phyloP scores from a whole-genome alignment of 1,140 invertebrate genomes.

The Hylaeus anthracinus region DNA sequence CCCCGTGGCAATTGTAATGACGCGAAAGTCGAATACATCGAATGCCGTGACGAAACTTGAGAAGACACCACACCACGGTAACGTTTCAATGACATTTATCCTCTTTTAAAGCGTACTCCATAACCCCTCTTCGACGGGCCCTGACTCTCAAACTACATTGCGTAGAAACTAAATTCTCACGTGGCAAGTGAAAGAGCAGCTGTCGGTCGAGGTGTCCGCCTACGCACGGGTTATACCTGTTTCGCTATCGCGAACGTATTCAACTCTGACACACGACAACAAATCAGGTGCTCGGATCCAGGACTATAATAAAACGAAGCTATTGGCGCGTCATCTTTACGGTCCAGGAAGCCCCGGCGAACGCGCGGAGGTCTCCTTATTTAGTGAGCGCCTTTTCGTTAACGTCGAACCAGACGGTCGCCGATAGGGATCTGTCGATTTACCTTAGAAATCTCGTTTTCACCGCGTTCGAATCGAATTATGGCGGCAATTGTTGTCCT shows the following conservation, averaged over 20 bases:
- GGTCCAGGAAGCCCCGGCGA: constrained; percentile 30
- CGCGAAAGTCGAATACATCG: constrained; percentile 16
- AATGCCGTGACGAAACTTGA: constrained; percentile 37
- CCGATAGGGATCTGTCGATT: background rate
- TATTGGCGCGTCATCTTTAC: constrained; percentile 51
- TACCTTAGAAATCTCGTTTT: background rate
- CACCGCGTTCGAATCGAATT: background rate
- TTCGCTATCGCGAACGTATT: constrained; percentile 48
- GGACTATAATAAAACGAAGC: constrained; percentile 52
- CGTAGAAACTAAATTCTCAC: constrained; percentile 60
- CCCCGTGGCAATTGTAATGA: background rate
- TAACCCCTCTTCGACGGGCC: constrained; percentile 15
- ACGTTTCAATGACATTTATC: constrained; percentile 43
- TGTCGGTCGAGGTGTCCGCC: constrained; percentile 58
- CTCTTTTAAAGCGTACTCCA: constrained; percentile 33
- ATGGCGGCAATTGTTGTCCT: background rate
- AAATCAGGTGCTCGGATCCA: constrained; percentile 56
- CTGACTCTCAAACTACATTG: constrained; percentile 42
- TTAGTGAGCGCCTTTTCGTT: background rate
- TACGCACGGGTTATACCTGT: constrained; percentile 58
- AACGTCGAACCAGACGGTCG: background rate
- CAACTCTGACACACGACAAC: constrained; percentile 51
- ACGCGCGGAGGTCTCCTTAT: constrained; percentile 4
- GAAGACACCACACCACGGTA: constrained; percentile 7
- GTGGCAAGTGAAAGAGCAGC: constrained; percentile 52